These are phyloP conservation scores for Polylopha cassiicola DNA, from an alignment of 2,888 invertebrate species.

Conservation along the genomic window DNA sequence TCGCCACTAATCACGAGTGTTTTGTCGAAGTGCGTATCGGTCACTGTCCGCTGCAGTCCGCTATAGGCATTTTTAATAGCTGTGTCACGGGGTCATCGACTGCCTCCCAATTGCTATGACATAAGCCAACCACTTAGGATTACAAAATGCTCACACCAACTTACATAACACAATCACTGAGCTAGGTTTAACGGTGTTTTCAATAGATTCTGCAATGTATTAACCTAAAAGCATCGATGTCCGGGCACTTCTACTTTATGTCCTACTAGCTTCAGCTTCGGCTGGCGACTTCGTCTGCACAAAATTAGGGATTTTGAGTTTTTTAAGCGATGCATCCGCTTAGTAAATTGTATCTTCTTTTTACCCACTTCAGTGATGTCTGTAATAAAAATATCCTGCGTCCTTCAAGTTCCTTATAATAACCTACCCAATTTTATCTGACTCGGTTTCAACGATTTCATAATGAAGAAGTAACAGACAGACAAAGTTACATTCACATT, in stretches of 20 bases:
- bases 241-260: constrained; percentile 1
- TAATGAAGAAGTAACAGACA: too few relatives aligned
- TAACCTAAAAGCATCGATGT: neutral
- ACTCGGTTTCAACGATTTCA: too few relatives aligned
- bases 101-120: constrained; percentile 66
- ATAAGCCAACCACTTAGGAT: constrained; percentile 63
- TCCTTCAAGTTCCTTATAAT: too few relatives aligned
- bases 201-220: constrained; percentile 34
- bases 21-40: constrained; percentile 35
- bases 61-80: constrained; percentile 49
- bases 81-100: constrained; percentile 72
- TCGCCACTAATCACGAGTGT: constrained; percentile 29
- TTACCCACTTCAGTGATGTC: too few relatives aligned
- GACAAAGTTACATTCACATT: too few relatives aligned
- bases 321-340: too few relatives aligned
- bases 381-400: too few relatives aligned
- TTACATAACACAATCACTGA: constrained; percentile 57
- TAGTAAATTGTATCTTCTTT: too few relatives aligned
- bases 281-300: neutral
- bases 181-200: constrained; percentile 44
- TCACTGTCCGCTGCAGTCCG: constrained; percentile 34
- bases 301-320: too few relatives aligned
- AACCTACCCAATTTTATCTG: too few relatives aligned
- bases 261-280: neutral
- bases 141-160: constrained; percentile 68